These are phyloP conservation scores for Bacillus rossius DNA, from an alignment of 1,140 invertebrate species.

Conservation along the genomic window DNA sequence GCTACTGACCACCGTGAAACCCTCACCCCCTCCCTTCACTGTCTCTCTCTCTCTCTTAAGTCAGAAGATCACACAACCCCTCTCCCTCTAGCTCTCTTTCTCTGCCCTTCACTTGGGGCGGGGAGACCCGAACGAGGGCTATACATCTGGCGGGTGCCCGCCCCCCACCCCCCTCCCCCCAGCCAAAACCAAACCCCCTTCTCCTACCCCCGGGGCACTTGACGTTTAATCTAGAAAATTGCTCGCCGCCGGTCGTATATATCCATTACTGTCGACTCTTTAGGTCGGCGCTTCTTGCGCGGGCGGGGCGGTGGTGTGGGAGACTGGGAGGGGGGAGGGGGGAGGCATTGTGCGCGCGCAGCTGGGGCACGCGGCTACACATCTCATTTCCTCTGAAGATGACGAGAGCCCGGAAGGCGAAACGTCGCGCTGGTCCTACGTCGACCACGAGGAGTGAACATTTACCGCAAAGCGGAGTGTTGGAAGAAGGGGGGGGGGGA, in stretches of 20 bases:
- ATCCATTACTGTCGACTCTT: constrained; percentile 50
- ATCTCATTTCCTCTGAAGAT: no score
- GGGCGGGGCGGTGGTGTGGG: neutral
- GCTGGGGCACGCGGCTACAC: neutral
- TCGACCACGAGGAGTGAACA: no score
- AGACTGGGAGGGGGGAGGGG: neutral
- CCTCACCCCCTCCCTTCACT: no score
- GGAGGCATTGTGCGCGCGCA: neutral
- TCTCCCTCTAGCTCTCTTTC: no score
- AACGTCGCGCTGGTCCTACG: no score
- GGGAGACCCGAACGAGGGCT: neutral
- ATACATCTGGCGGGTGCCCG: constrained; percentile 8
- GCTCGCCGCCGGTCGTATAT: constrained; percentile 45
- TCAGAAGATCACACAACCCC: no score
- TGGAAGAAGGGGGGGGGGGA: no score
- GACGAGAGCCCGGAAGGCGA: no score
- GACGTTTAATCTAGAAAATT: constrained; percentile 51
- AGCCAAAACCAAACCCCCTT: constrained; percentile 21
- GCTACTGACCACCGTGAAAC: no score
- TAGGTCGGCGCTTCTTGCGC: constrained; percentile 28
- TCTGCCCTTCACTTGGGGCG: no score
- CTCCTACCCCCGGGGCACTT: constrained; percentile 32
- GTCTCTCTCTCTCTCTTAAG: neutral
- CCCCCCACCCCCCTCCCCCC: constrained; percentile 28
- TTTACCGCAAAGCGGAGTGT: no score